Base-by-base conservation (phyloP, 2,888 invertebrate genomes). In the Camponotus fellah region DNA sequence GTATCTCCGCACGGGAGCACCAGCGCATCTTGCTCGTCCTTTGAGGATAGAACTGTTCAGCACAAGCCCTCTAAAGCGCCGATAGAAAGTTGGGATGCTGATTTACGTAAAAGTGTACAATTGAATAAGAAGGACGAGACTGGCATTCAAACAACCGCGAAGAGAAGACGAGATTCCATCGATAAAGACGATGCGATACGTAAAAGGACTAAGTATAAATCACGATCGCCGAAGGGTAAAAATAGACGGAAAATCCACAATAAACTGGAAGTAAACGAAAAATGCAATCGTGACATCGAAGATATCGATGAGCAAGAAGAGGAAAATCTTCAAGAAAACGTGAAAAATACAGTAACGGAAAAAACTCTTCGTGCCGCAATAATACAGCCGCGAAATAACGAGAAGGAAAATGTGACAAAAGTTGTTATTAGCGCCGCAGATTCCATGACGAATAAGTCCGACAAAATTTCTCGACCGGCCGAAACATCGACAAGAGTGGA, bases 11-110 rank as follows among this genome's bases (percentile, higher is more conserved):
- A 87, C 14, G 85, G 85, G 9, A 88, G 74, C 62, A 62, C 66
- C n/a, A 65, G 64, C 21, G 49, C 43, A 14, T 49, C 64, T 34
- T 66, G 82, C n/a, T 65, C 32, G 6, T 60, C 37, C 2, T 49
- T 9, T 2, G 32, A 72, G 0, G 71, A 82, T 14, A 68, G 46
- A n/a, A 26, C 26, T 17, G 17, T 46, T 6, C 43, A 77, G 37
- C 40, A 40, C 3, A 82, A 84, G 3, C 8, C 82, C 0, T 8
- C 56, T 17, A 85, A 74, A 12, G 4, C 40, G 0, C 6, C 46
- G 0, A 86, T 81, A 17, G 92, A 89, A 46, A 92, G 89, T 46
- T 95, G 95, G 95, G 95, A 95, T 72, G 91, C 93, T 5, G 95
- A 94, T 88, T 85, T 95, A 62, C 88, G 95, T 9, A 91, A 91